These are phyloP conservation scores for Vultur gryphus DNA, from an alignment of 2,797 vertebrate genomes.

Conservation along the genomic window DNA sequence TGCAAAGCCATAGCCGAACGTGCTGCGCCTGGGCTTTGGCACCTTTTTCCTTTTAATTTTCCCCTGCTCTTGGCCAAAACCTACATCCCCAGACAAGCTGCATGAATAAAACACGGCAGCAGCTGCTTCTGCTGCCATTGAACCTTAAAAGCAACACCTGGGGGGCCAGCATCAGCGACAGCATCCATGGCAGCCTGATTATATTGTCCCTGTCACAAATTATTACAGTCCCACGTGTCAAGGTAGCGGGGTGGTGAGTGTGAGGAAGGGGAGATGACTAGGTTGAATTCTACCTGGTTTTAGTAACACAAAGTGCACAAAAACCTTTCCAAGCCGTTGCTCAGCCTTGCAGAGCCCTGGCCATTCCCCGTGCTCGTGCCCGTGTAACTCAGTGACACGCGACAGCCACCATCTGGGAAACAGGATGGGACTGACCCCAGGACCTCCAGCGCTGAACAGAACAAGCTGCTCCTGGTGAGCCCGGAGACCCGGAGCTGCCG, in stretches of 20 bases:
- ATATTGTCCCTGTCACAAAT: background rate
- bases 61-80: background rate
- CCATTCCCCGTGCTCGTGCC: background rate
- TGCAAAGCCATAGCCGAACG: fast-evolving
- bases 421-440: background rate
- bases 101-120: background rate
- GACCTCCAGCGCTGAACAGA: background rate
- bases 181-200: background rate
- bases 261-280: background rate
- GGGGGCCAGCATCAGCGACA: background rate
- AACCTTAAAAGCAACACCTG: background rate
- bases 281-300: background rate
- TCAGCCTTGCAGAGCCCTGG: background rate
- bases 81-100: background rate
- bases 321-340: background rate
- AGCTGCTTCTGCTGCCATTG: background rate
- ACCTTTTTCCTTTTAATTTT: background rate
- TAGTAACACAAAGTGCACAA: background rate
- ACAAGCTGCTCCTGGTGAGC: background rate
- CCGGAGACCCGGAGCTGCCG: fast-evolving
- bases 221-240: background rate
- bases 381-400: fast-evolving
- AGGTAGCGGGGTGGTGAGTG: fast-evolving
- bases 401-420: background rate
- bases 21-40: background rate